Conservation (phyloP, 2,888 invertebrate genomes). For the Lithosia quadra region DNA sequence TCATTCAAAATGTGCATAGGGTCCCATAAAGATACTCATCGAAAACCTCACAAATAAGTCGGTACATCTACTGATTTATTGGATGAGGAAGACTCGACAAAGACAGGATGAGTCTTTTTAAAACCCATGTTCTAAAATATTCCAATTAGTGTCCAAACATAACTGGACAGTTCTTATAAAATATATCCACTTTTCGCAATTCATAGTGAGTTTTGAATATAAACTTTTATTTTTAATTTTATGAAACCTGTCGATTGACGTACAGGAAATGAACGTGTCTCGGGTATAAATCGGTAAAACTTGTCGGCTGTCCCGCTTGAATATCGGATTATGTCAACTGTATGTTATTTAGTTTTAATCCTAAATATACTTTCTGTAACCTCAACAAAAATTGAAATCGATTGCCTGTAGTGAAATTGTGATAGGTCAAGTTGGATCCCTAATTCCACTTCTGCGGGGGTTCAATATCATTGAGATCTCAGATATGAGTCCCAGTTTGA, state of each 20-base stretch:
- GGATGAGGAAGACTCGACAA: neutral
- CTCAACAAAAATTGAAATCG: neutral
- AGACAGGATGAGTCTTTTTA: neutral
- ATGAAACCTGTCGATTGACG: slow-evolving; percentile 19
- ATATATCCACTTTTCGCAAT: neutral
- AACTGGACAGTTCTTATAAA: neutral
- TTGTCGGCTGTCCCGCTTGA: slow-evolving; percentile 11
- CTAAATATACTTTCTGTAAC: slow-evolving; percentile 3
- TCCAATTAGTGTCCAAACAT: neutral
- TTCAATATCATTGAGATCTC: neutral
- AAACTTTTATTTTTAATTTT: slow-evolving; percentile 10
- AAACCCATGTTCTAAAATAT: neutral
- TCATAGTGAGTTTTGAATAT: slow-evolving; percentile 9
- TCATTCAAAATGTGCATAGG: no score
- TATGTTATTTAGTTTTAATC: neutral
- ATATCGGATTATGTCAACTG: neutral
- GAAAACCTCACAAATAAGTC: no score
- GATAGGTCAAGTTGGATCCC: neutral
- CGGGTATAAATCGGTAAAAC: slow-evolving; percentile 22
- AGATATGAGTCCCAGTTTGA: neutral
- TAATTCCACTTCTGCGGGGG: no score
- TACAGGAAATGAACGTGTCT: slow-evolving; percentile 38
- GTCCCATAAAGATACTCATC: no score
- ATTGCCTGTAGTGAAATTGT: neutral
- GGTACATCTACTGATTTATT: no score